phyloP scores from a whole-genome alignment of 2,888 invertebrate species.

The Oxytorus armatus region DNA sequence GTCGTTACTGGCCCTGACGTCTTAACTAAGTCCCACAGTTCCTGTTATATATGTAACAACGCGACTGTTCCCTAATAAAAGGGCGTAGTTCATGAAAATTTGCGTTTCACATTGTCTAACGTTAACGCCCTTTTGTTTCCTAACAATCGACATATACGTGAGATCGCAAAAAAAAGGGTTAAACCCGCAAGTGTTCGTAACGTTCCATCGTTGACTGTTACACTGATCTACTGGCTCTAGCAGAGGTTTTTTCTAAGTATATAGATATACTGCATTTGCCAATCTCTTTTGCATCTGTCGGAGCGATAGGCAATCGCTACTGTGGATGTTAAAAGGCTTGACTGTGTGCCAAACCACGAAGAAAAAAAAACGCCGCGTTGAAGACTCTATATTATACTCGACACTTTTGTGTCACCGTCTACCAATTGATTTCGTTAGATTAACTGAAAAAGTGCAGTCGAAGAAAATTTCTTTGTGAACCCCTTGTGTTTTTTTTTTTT shows the following conservation, averaged over 20 bases:
- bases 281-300: slow-evolving; percentile 67
- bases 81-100: slow-evolving; percentile 33
- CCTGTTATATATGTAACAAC: neutral
- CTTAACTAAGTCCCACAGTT: slow-evolving; percentile 80
- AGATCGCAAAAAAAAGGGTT: slow-evolving; percentile 70
- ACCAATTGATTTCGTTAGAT: slow-evolving; percentile 12
- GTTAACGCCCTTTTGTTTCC: slow-evolving; percentile 1
- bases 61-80: neutral
- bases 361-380: slow-evolving; percentile 40
- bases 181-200: slow-evolving; percentile 28
- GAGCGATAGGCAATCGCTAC: slow-evolving; percentile 58
- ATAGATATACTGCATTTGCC: slow-evolving; percentile 48
- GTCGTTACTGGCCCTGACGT: slow-evolving; percentile 80
- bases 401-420: slow-evolving; percentile 14
- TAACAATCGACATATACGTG: slow-evolving; percentile 5
- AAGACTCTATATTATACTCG: slow-evolving; percentile 50
- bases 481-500: neutral
- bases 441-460: slow-evolving; percentile 39
- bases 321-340: slow-evolving; percentile 40
- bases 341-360: slow-evolving; percentile 53
- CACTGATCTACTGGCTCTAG: slow-evolving; percentile 30
- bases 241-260: neutral
- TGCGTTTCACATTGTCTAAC: neutral
- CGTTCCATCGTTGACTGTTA: slow-evolving; percentile 57
- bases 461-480: neutral